Evolutionary conservation across 1,140 invertebrate species (phyloP), one percentile per base, ranked within the genome.

Genomic region (Drosophila cardini): DNA sequence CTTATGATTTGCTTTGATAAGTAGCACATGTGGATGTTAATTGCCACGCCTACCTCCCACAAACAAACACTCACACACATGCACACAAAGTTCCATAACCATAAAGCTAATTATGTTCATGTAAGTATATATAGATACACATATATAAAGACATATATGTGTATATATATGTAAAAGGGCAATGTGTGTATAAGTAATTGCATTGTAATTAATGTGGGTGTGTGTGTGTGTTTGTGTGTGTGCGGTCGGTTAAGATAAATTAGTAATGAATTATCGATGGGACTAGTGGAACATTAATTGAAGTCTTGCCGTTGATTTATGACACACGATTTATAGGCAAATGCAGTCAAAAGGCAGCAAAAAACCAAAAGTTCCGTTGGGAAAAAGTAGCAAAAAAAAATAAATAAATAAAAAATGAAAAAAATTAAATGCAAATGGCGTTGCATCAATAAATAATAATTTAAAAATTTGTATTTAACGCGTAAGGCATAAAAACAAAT

Each of bases 261-360:
- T 89, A 87, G 80, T 84, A 80, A 89, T 87, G 77, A 87, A 89
- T 87, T 87, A 87, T 89, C 80, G 85, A 76, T 72, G 80, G 69
- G 63, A 74, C 78, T 84, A 89, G 73, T 84, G 84, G 73, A 78
- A 65, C 84, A 89, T 87, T 87, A 87, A 89, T 87, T 87, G 84
- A 87, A 89, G 80, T 80, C 80, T 84, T 63, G 38, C 56, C 76
- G 57, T 80, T 87, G 84, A 87, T 87, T 87, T 87, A 87, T 89
- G 80, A 83, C 42, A 38, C 42, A 40, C 69, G 63, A 80, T 80
- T 85, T 85, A 77, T 80, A 64, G 81, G 46, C 81, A 63, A 79
- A 78, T 76, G 61, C 26, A 60, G n/a, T 50, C 34, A 45, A 43
- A 58, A 48, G 38, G 34, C 65, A 50, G 48, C 58, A 38, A 67